These are phyloP conservation scores for Chiloscyllium plagiosum DNA, from an alignment of 2,113 vertebrate genomes.

Conservation along the genomic window DNA sequence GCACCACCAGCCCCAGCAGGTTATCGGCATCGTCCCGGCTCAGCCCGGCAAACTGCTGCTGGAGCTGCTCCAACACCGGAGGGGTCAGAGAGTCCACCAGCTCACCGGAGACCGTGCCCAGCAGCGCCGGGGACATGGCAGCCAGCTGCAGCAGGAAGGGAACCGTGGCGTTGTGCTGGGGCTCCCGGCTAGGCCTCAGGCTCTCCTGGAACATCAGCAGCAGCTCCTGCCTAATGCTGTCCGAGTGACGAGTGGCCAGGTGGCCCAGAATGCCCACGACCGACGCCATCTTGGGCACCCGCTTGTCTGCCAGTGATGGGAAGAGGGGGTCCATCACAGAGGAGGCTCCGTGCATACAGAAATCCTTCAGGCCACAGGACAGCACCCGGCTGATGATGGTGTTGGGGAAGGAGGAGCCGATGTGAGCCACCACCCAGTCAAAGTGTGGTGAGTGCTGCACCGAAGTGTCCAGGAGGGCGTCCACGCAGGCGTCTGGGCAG, in stretches of 20 bases:
- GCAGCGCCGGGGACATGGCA: conserved; percentile 75
- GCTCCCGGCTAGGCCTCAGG: conserved; percentile 52
- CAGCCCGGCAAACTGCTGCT: conserved; percentile 66
- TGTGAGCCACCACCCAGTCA: conserved; percentile 95
- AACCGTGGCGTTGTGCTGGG: conserved; percentile 66
- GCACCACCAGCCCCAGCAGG: conserved; percentile 73
- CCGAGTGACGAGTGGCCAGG: conserved; percentile 74
- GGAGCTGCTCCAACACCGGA: conserved; percentile 73
- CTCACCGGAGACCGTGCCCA: conserved; percentile 73
- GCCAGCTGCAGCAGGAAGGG: conserved; percentile 86
- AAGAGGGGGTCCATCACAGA: background rate
- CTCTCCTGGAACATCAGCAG: conserved; percentile 88
- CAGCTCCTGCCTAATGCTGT: conserved; percentile 83
- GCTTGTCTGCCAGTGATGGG: conserved; percentile 56
- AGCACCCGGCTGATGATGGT: conserved; percentile 90
- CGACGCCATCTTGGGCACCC: conserved; percentile 82
- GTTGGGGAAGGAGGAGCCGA: conserved; percentile 84
- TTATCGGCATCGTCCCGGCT: conserved; percentile 80
- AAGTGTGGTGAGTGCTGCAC: conserved; percentile 91
- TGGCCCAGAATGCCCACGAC: conserved; percentile 90
- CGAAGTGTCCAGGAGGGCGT: conserved; percentile 82
- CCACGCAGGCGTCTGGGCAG: conserved; percentile 88
- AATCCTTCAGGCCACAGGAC: conserved; percentile 87
- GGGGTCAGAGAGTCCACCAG: conserved; percentile 80
- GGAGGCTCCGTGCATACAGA: conserved; percentile 66